phyloP scores from a whole-genome alignment of 2,888 invertebrate genomes.

The Chalcosyrphus nemorum region DNA sequence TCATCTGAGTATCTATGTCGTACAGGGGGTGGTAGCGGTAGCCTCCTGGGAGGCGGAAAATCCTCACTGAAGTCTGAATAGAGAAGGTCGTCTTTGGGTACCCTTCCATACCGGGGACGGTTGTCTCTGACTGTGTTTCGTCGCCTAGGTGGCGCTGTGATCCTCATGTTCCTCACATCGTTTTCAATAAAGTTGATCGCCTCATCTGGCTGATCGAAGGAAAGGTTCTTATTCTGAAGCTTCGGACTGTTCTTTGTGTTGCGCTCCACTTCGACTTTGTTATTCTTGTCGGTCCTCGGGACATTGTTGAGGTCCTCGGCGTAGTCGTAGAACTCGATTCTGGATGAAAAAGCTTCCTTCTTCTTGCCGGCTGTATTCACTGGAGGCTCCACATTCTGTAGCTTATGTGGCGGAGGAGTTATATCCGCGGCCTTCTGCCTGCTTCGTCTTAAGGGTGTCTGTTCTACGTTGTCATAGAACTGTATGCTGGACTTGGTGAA shows the following conservation, averaged over 20 bases:
- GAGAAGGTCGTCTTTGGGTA: background rate
- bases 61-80: conserved; percentile 48
- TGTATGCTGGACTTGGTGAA: conserved; percentile 81
- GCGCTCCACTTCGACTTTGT: conserved; percentile 79
- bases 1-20: conserved; percentile 51
- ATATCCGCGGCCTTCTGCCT: conserved; percentile 75
- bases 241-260: conserved; percentile 80
- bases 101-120: conserved; percentile 11
- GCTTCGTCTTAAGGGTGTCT: conserved; percentile 25
- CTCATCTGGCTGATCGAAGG: conserved; percentile 56
- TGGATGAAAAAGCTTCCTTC: conserved; percentile 79
- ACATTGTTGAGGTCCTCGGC: conserved; percentile 77
- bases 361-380: conserved; percentile 75
- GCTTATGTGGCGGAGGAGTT: conserved; percentile 60
- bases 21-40: conserved; percentile 28
- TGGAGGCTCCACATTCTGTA: conserved; percentile 70
- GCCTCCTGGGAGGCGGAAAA: conserved; percentile 18
- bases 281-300: conserved; percentile 79
- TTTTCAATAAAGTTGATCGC: conserved; percentile 73
- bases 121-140: conserved; percentile 35
- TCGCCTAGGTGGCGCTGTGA: conserved; percentile 39
- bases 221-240: conserved; percentile 74
- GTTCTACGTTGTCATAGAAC: conserved; percentile 78
- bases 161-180: conserved; percentile 66
- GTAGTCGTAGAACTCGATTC: conserved; percentile 80